Evolutionary conservation across 2,888 invertebrate species (phyloP), one percentile per base, ranked within the genome.

Genomic region (Lasioglossum zephyrum): DNA sequence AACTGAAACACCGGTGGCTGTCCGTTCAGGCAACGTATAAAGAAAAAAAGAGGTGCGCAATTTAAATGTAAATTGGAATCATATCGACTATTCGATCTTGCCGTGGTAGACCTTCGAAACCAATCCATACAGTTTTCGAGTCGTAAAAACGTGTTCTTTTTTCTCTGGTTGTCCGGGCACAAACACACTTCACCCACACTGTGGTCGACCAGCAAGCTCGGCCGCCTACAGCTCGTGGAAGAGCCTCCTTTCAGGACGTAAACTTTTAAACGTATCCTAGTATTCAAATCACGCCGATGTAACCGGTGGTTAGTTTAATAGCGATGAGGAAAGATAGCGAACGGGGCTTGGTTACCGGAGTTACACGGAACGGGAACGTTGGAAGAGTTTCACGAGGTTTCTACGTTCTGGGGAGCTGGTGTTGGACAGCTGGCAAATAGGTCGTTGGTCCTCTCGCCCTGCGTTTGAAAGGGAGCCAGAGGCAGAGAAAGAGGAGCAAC

Each of bases 21-120:
- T 57, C 47, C 73, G 80, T 44, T 69, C 44, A n/a, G 39, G 75
- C 73, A 80, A 69, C 74, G 74, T 70, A 44, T 77, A 80, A 77
- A 81, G 75, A 73, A 87, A 66, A 41, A 83, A 78, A 76, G 72
- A 11, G 76, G 77, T 72, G 73, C 60, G 86, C 90, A 87, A 90
- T 90, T 90, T 90, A 90, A 85, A 90, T 90, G 90, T 86, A 90
- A 90, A 90, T 90, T 88, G 79, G 85, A 80, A 82, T 88, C 81
- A 82, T 87, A 87, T 87, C 87, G 87, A 76, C 22, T 57, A 31
- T 73, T 80, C 87, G 87, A 88, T 84, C 87, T 77, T 78, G 77
- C 39, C 16, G 39, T 39, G 49, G 57, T 26, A 53, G 79, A 72
- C 57, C 75, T 49, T 70, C 73, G 66, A 63, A 85, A 76, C 44